phyloP scores from a whole-genome alignment of 2,888 invertebrate genomes.

The Nephrotoma flavescens region DNA sequence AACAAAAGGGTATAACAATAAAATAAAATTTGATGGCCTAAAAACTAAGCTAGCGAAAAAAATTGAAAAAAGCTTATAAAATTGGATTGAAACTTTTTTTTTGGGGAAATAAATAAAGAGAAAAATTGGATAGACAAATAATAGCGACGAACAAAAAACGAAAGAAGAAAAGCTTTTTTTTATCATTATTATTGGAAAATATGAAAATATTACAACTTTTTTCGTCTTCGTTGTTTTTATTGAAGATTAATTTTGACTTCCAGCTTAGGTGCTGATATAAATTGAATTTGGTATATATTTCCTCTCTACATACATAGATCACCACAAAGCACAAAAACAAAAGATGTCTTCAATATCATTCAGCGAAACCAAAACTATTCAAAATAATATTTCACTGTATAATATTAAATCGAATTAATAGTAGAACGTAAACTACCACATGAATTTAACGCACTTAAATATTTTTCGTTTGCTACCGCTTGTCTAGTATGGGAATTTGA shows the following conservation, averaged over 20 bases:
- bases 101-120: background rate
- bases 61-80: slow-evolving; percentile 4
- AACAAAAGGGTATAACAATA: slow-evolving; percentile 2
- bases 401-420: no score
- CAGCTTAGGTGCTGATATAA: background rate
- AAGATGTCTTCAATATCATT: background rate
- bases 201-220: background rate
- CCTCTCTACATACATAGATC: background rate
- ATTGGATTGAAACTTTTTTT: background rate
- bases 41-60: slow-evolving; percentile 4
- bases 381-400: no score
- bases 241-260: background rate
- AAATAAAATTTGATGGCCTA: slow-evolving; percentile 4
- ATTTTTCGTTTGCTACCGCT: no score
- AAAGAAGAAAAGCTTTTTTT: background rate
- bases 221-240: background rate
- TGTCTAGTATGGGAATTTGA: no score
- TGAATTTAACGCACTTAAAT: no score
- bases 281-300: background rate
- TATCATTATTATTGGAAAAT: background rate
- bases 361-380: no score
- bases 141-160: background rate
- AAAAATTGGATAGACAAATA: slow-evolving; percentile 1
- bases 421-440: no score
- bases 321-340: background rate